Conservation (phyloP, 2,797 vertebrate genomes). For the Sus cebifrons region DNA sequence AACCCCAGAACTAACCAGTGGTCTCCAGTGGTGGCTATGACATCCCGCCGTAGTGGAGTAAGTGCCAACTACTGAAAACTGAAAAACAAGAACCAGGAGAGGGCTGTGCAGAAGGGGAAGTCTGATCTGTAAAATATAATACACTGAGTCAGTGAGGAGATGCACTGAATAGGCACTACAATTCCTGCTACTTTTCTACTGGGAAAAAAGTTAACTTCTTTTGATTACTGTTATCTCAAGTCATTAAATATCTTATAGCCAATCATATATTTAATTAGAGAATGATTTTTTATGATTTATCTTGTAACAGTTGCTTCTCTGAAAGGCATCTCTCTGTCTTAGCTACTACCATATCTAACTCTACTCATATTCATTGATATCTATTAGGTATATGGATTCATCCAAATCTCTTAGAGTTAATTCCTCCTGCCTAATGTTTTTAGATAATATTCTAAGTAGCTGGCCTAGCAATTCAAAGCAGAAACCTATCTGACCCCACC, state of each 20-base stretch:
- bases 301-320: constrained; percentile 28
- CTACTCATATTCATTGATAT: background rate
- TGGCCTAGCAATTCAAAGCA: background rate
- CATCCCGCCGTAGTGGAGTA: constrained; percentile 98
- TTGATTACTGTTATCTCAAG: constrained; percentile 35
- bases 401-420: background rate
- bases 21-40: constrained; percentile 99
- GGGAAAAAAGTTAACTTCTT: background rate
- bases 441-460: background rate
- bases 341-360: background rate
- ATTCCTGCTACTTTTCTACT: background rate
- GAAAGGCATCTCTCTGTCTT: background rate
- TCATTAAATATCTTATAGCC: constrained; percentile 19
- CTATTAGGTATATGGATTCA: background rate
- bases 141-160: background rate
- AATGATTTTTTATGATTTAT: constrained; percentile 24
- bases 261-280: constrained; percentile 39
- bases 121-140: background rate
- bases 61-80: constrained; percentile 75
- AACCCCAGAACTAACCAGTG: constrained; percentile 99
- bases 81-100: background rate
- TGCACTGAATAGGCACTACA: background rate
- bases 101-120: background rate
- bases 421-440: background rate
- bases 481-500: background rate